A percentile compares a stretch with the other conserved stretches of the same genome.
Conservation (phyloP, 2,888 invertebrate genomes). For the Allophyes oxyacanthae region DNA sequence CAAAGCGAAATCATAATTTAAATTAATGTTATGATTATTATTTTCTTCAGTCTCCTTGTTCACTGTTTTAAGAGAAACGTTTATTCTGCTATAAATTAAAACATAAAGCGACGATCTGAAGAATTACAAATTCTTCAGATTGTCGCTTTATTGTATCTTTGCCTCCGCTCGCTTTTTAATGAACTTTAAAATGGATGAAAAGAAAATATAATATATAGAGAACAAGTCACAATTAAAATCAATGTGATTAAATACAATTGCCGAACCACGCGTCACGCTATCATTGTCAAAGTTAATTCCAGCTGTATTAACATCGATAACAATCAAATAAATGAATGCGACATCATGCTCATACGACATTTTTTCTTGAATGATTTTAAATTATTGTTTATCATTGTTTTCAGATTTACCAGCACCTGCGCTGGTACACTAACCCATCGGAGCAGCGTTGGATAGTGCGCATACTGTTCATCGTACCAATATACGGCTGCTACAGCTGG, state of each 20-base stretch:
- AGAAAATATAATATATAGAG: too few relatives aligned
- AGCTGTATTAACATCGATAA: constrained; percentile 18
- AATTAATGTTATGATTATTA: too few relatives aligned
- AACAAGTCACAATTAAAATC: too few relatives aligned
- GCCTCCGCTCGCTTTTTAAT: too few relatives aligned
- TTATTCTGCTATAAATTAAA: too few relatives aligned
- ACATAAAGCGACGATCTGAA: too few relatives aligned
- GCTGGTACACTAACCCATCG: constrained; percentile 99
- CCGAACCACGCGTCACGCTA: neutral
- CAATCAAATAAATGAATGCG: constrained; percentile 5
- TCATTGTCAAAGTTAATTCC: constrained; percentile 6
- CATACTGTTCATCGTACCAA: constrained; percentile 99
- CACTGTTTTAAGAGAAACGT: neutral
- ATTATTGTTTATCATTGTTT: constrained; percentile 51
- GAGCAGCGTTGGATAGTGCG: constrained; percentile 99
- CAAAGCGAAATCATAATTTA: too few relatives aligned
- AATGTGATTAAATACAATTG: too few relatives aligned
- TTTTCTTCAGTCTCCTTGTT: too few relatives aligned
- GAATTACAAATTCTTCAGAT: too few relatives aligned
- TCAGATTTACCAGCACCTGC: constrained; percentile 99
- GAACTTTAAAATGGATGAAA: too few relatives aligned
- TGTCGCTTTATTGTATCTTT: too few relatives aligned
- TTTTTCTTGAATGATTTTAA: constrained; percentile 10
- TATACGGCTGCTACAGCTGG: constrained; percentile 99
- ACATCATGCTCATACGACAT: constrained; percentile 9